Percentiles rank a stretch among this genome's conserved stretches.
Conservation (phyloP, 2,797 vertebrate species). For the Graptemys geographica region DNA sequence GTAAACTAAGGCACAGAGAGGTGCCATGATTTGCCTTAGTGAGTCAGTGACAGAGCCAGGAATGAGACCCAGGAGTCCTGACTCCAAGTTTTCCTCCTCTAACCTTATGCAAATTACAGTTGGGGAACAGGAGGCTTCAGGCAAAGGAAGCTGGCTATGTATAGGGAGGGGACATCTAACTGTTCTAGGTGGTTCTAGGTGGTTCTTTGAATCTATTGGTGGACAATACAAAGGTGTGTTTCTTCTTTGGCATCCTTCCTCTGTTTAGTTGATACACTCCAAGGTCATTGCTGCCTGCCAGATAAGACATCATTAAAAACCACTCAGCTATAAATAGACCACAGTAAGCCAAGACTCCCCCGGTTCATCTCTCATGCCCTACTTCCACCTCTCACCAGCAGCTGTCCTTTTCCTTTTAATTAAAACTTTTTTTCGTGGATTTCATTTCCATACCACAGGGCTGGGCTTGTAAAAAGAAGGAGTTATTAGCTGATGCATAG, state of each 20-base stretch:
- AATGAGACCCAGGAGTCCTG: not conserved
- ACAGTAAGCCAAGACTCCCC: not conserved
- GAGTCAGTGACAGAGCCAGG: not conserved
- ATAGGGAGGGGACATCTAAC: not conserved
- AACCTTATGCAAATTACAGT: accelerated
- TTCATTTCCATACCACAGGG: not conserved
- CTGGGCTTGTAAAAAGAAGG: not conserved
- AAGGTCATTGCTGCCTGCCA: not conserved
- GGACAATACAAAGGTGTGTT: not conserved
- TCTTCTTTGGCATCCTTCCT: not conserved
- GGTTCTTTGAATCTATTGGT: accelerated
- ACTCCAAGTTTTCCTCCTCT: not conserved
- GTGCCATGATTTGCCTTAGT: not conserved
- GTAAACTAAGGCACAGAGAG: not conserved
- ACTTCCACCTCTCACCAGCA: constrained; percentile 29
- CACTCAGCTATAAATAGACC: constrained; percentile 40
- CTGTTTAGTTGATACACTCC: not conserved
- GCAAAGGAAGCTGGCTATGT: not conserved
- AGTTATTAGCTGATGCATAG: not conserved
- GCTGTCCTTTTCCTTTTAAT: constrained; percentile 47
- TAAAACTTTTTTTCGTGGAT: not conserved
- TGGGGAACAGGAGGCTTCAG: not conserved
- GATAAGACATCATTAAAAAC: constrained; percentile 46
- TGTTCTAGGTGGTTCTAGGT: not conserved
- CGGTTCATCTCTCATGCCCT: constrained; percentile 37